Percentiles rank a stretch among this genome's conserved stretches.
These are phyloP conservation scores for Pseudococcus longispinus DNA, from an alignment of 2,888 invertebrate species.

Conservation along the genomic window DNA sequence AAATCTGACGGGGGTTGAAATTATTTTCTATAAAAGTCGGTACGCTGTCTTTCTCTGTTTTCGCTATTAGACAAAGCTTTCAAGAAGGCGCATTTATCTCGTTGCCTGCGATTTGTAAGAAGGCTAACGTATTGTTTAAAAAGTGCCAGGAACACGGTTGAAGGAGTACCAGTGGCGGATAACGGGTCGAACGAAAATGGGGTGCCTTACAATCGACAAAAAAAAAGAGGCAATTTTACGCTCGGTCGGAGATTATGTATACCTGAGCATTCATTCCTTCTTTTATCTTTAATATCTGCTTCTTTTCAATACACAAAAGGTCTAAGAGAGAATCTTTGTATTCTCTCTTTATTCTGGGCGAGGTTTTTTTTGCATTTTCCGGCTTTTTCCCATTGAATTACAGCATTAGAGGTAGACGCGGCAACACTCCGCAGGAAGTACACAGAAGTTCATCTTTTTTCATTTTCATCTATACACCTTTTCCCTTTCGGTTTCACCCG, in stretches of 20 bases:
- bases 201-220: conserved; percentile 17
- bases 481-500: neutral
- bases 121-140: conserved; percentile 35
- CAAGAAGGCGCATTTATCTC: conserved; percentile 33
- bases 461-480: neutral
- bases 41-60: neutral
- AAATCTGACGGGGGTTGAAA: conserved; percentile 22
- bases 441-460: conserved; percentile 6
- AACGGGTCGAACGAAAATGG: conserved; percentile 20
- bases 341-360: neutral
- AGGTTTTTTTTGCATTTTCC: conserved; percentile 29
- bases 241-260: conserved; percentile 35
- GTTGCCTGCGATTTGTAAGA: conserved; percentile 20
- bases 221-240: conserved; percentile 34
- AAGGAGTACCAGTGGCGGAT: conserved; percentile 21
- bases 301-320: conserved; percentile 37
- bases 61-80: conserved; percentile 29
- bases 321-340: conserved; percentile 4
- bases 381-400: conserved; percentile 18
- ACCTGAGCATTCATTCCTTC: conserved; percentile 35
- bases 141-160: conserved; percentile 27
- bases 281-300: conserved; percentile 35
- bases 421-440: conserved; percentile 22
- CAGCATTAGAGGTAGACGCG: neutral
- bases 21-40: conserved; percentile 29